Evolutionary conservation across 1,140 invertebrate genomes (phyloP), one percentile per base, ranked within the genome.

Genomic region (Eubasilissa regina): DNA sequence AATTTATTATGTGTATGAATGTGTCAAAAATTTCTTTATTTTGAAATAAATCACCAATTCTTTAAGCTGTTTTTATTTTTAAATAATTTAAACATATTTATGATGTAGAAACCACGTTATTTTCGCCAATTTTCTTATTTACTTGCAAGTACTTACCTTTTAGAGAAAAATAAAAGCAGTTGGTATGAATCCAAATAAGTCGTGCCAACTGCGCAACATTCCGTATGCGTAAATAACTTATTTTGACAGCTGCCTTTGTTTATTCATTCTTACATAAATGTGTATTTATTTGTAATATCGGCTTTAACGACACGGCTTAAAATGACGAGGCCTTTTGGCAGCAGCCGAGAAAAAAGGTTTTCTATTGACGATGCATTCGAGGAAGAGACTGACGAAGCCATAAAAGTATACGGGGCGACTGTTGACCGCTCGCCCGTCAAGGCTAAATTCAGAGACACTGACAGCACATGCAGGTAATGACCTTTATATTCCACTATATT

Each of bases 331-430:
- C 77, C 77, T 56, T 78, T 78, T 74, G 80, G 78, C 66, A 62
- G 60, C 55, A 77, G 75, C 21, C 64, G 66, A 21, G 73, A 82
- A 43, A 82, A 82, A 43, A 78, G 92, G 77, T 95, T 95, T 89
- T 94, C 93, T 58, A 95, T 95, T 82, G 94, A 95, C 86, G 94
- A 95, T 86, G 94, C 94, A 11, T 95, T 95, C 85, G 94, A 95
- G 86, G 94, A 95, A 85, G 94, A 95, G 84, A 93, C 93, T 72
- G 94, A 95, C 85, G 93, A 95, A 86, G 93, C 93, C 64, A 94
- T 95, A 81, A 92, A 93, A 85, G 92, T 94, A 9, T 94, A 94
- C 86, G 94, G 94, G 21, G 90, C 93, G 45, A 94, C 93, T 75
- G 93, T 64, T 51, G 76, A 78, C 55, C 76, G 66, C 55, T 78